A percentile compares a stretch with the other conserved stretches of the same genome.
Conservation (phyloP, 2,113 vertebrate species). For the Suricata suricatta region DNA sequence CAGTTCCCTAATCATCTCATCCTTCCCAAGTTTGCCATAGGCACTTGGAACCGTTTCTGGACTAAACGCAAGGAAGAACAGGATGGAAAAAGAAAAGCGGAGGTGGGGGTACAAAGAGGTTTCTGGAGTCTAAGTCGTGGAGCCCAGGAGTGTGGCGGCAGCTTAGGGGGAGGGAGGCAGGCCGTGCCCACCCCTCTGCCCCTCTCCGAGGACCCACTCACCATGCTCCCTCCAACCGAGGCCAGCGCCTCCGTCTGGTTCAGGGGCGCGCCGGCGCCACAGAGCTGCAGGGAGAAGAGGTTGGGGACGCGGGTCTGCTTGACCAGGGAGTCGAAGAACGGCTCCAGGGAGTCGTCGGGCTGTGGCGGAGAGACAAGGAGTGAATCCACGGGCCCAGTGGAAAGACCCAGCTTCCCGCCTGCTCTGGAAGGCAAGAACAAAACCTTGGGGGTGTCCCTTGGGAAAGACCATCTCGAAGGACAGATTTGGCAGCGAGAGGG, state of each 20-base stretch:
- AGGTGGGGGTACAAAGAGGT: background rate
- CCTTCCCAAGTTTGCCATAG: background rate
- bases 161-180: background rate
- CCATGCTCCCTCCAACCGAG: conserved; percentile 98
- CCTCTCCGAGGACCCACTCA: conserved; percentile 79
- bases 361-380: conserved; percentile 75
- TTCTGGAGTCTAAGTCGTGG: background rate
- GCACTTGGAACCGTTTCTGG: background rate
- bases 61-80: conserved; percentile 15
- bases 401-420: background rate
- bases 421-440: background rate
- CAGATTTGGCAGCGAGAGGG: background rate
- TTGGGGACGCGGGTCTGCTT: conserved; percentile 94
- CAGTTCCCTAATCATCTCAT: conserved; percentile 18
- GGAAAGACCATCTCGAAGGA: background rate
- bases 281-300: conserved; percentile 98
- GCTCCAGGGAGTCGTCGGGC: conserved; percentile 96
- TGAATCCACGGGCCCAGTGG: background rate
- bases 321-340: conserved; percentile 98
- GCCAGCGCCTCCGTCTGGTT: conserved; percentile 92
- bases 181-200: background rate
- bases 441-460: background rate
- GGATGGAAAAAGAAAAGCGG: background rate
- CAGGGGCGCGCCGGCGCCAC: conserved; percentile 92
- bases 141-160: background rate